Conservation (phyloP, 2,888 invertebrate genomes). For the Candidula unifasciata region DNA sequence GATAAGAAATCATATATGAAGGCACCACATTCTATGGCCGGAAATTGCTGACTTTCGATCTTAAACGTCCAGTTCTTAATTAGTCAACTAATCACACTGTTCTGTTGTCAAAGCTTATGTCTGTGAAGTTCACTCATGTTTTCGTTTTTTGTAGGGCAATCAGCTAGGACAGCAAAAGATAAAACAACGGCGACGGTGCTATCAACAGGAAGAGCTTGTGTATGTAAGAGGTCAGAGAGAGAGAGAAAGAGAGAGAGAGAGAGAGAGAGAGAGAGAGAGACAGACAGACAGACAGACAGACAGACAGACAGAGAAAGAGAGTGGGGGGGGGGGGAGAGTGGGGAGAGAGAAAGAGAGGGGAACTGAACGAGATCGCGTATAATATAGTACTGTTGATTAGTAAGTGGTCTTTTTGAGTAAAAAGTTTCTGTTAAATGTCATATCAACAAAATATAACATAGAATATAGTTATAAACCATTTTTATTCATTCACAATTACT, state of each 20-base stretch:
- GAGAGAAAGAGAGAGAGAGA: background rate
- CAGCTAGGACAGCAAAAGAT: background rate
- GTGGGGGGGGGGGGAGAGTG: too few relatives aligned
- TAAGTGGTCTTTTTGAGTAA: background rate
- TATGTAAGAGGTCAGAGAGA: background rate
- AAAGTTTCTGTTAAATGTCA: background rate
- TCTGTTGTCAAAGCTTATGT: too few relatives aligned
- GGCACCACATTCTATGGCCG: too few relatives aligned
- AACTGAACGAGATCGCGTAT: background rate
- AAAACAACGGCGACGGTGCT: too few relatives aligned
- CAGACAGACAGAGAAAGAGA: background rate
- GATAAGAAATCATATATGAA: too few relatives aligned
- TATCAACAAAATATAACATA: background rate
- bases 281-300: background rate
- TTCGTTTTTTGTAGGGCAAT: too few relatives aligned
- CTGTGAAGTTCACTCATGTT: too few relatives aligned
- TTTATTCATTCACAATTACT: slow-evolving; percentile 63
- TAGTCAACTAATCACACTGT: too few relatives aligned
- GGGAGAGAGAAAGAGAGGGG: background rate
- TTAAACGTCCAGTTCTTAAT: too few relatives aligned
- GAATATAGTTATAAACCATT: background rate
- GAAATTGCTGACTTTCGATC: too few relatives aligned
- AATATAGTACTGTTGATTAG: background rate
- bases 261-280: background rate
- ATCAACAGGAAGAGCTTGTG: background rate